Conservation (phyloP, 2,888 invertebrate species). For the Harpalus rubripes region DNA sequence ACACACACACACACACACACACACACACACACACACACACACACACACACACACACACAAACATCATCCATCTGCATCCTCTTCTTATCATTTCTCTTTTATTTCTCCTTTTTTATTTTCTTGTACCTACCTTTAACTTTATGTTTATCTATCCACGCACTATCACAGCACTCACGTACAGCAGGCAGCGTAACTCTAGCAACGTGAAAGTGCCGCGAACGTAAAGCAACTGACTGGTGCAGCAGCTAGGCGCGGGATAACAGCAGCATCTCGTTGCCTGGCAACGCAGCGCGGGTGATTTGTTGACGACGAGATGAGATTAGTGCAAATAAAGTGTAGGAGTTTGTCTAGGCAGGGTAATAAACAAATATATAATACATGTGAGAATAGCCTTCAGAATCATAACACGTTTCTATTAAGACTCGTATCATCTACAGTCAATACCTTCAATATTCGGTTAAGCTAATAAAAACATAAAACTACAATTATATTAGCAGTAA, state of each 20-base stretch:
- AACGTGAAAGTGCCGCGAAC: not conserved
- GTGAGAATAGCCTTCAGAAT: too few species aligned
- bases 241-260: not conserved
- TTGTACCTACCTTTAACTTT: not conserved
- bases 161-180: not conserved
- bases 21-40: too few species aligned
- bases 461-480: too few species aligned
- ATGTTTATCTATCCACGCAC: not conserved
- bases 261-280: not conserved
- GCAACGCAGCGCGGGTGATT: not conserved
- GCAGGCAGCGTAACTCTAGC: not conserved
- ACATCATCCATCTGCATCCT: not conserved
- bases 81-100: not conserved
- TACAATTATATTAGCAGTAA: too few species aligned
- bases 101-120: not conserved
- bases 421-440: too few species aligned
- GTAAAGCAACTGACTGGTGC: not conserved
- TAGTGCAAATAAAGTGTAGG: not conserved
- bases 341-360: not conserved
- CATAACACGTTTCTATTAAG: too few species aligned
- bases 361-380: not conserved
- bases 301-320: not conserved
- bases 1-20: too few species aligned
- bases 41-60: too few species aligned
- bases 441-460: too few species aligned